These are phyloP conservation scores for Falco peregrinus DNA, from an alignment of 2,797 vertebrate species.

Conservation along the genomic window DNA sequence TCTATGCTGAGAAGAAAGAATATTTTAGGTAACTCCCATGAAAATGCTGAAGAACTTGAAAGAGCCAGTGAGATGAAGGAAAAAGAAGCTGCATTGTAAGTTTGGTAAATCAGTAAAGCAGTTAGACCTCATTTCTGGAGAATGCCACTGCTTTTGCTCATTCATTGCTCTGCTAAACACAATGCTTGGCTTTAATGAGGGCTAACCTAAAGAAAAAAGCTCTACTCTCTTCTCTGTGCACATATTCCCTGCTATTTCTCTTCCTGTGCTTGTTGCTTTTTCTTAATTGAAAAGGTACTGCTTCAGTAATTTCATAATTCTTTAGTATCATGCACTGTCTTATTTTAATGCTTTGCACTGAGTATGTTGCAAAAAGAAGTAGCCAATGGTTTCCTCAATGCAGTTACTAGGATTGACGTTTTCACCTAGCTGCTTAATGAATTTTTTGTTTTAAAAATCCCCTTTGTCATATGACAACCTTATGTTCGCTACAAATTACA, in stretches of 20 bases:
- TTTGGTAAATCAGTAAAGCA: slow-evolving; percentile 52
- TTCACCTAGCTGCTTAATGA: neutral
- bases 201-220: neutral
- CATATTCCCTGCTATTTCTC: neutral
- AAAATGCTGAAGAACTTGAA: slow-evolving; percentile 86
- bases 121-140: neutral
- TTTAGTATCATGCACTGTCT: neutral
- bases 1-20: slow-evolving; percentile 85
- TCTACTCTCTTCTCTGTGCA: neutral
- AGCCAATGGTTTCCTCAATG: neutral
- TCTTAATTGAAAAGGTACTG: neutral
- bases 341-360: neutral
- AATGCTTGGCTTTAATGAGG: neutral
- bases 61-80: slow-evolving; percentile 89
- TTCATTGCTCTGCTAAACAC: neutral
- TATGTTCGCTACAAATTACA: neutral
- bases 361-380: neutral
- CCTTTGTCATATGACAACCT: neutral
- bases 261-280: neutral
- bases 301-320: neutral
- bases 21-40: slow-evolving; percentile 84
- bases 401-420: neutral
- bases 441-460: neutral
- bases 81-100: slow-evolving; percentile 94
- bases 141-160: neutral